Conservation (phyloP, 2,797 vertebrate species). For the Lagorchestes hirsutus region DNA sequence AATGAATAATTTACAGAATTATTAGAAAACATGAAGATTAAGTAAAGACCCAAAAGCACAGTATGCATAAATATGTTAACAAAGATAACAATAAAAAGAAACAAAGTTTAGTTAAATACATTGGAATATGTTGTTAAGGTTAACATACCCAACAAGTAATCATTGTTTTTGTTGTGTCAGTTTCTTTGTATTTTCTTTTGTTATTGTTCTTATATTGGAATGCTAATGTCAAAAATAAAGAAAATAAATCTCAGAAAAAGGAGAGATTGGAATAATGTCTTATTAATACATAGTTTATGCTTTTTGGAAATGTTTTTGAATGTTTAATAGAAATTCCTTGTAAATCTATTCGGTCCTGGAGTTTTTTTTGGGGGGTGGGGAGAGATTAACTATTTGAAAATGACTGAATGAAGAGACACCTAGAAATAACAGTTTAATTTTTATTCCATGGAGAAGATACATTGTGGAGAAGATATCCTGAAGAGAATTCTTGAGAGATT, state of each 20-base stretch:
- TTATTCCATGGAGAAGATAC: not conserved
- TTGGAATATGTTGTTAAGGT: not conserved
- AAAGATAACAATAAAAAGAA: no score
- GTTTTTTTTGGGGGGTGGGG: no score
- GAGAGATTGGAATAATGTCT: not conserved
- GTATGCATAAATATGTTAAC: not conserved
- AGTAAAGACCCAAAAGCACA: not conserved
- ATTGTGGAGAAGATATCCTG: not conserved
- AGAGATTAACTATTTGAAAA: not conserved
- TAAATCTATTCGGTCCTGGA: no score
- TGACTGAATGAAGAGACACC: not conserved
- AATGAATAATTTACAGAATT: not conserved
- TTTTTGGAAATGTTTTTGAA: not conserved
- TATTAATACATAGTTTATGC: not conserved
- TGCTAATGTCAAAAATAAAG: not conserved
- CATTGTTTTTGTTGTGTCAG: not conserved
- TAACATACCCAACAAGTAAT: not conserved
- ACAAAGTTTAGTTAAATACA: not conserved
- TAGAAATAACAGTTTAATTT: not conserved
- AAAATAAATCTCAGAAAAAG: not conserved
- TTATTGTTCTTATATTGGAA: not conserved
- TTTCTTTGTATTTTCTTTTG: not conserved
- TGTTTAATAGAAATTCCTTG: no score
- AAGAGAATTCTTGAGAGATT: not conserved
- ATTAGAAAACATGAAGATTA: not conserved